Evolutionary conservation across 1,140 invertebrate genomes (phyloP).

Genomic region (Gerris buenoi): DNA sequence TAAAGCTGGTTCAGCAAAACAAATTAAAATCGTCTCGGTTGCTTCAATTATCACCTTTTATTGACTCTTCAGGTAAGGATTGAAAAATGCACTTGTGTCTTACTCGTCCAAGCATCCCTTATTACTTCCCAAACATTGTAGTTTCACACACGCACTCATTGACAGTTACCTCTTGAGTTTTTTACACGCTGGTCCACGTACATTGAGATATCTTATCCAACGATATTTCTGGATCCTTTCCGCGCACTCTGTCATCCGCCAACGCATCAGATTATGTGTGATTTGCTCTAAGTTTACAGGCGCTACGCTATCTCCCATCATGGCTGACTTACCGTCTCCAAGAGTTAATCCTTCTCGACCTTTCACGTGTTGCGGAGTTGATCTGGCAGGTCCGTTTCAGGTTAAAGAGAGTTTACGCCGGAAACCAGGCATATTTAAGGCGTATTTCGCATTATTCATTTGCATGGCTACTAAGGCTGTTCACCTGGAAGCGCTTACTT

Average conservation of each 20-base stretch:
- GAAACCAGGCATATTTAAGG: conserved; percentile 19
- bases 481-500: conserved; percentile 22
- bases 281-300: background rate
- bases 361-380: conserved; percentile 17
- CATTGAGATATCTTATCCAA: background rate
- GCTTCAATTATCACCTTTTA: too few relatives aligned
- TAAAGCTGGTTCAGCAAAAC: too few relatives aligned
- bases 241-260: background rate
- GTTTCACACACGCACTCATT: too few relatives aligned
- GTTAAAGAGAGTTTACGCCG: conserved; percentile 12
- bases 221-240: background rate
- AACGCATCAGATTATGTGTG: background rate
- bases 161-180: background rate
- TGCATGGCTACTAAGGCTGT: conserved; percentile 22
- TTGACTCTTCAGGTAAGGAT: too few relatives aligned
- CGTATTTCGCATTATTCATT: conserved; percentile 24
- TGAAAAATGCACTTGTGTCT: too few relatives aligned
- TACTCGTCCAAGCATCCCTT: too few relatives aligned
- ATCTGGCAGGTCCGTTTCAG: conserved; percentile 22
- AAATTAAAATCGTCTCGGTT: too few relatives aligned
- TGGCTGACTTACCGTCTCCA: conserved; percentile 20
- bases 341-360: conserved; percentile 10
- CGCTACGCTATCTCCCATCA: conserved; percentile 4
- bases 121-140: too few relatives aligned
- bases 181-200: background rate